Conservation (phyloP, 2,888 invertebrate species). For the Drosophila kuntzei region DNA sequence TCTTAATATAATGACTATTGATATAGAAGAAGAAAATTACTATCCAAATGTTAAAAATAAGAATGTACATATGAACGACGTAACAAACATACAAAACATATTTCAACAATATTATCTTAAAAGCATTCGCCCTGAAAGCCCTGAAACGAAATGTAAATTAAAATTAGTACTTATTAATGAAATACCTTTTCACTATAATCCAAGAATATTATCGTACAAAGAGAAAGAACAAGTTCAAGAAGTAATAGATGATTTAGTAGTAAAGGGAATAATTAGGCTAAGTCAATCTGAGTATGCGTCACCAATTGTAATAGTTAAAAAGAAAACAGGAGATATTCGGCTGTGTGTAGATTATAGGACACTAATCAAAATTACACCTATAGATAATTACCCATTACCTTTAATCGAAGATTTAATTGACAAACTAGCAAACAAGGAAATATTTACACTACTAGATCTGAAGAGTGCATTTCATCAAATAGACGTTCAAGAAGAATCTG, state of each 20-base stretch:
- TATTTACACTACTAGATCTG: not conserved
- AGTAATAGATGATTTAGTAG: too few species aligned
- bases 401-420: not conserved
- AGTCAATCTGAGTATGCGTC: not conserved
- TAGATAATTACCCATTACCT: not conserved
- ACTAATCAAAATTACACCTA: not conserved
- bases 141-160: too few species aligned
- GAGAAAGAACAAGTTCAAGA: too few species aligned
- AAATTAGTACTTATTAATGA: too few species aligned
- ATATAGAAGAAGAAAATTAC: not conserved
- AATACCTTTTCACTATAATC: too few species aligned
- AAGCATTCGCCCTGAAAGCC: too few species aligned
- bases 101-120: not conserved
- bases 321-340: not conserved
- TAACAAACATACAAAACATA: not conserved
- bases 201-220: too few species aligned
- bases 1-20: not conserved
- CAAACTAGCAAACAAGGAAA: not conserved
- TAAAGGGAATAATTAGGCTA: not conserved
- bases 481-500: too few species aligned
- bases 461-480: too few species aligned
- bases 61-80: not conserved
- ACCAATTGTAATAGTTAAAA: not conserved
- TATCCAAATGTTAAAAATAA: not conserved
- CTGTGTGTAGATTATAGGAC: not conserved